These are phyloP conservation scores for Galerucella pusilla DNA, from an alignment of 2,888 invertebrate species.

Conservation along the genomic window DNA sequence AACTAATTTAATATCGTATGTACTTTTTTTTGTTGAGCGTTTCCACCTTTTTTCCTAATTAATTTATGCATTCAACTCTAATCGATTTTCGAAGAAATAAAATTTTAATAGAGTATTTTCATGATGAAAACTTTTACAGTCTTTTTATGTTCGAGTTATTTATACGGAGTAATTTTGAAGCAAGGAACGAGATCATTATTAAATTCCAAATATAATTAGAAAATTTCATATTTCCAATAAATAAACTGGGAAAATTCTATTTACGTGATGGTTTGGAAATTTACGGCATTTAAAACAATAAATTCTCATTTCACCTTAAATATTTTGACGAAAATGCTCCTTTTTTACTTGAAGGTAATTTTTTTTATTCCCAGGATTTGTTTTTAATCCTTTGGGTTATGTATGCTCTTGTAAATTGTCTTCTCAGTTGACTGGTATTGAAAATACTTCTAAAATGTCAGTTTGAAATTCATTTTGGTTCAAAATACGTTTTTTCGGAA, in stretches of 20 bases:
- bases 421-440: too few species aligned
- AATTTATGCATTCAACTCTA: background rate
- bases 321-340: too few species aligned
- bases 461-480: too few species aligned
- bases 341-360: too few species aligned
- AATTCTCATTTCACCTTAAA: too few species aligned
- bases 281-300: too few species aligned
- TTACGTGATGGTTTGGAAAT: background rate
- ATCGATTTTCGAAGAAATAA: constrained; percentile 1
- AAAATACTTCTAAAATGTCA: too few species aligned
- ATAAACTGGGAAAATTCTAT: background rate
- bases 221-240: background rate
- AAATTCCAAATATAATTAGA: background rate
- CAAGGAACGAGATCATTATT: background rate
- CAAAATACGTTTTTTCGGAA: too few species aligned
- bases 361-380: too few species aligned
- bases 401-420: too few species aligned
- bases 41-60: background rate
- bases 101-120: constrained; percentile 3
- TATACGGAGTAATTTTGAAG: background rate
- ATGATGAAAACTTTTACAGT: background rate
- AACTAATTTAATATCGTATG: background rate
- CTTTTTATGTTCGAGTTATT: background rate
- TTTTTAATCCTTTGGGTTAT: too few species aligned
- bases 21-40: background rate